Conservation (phyloP, 2,888 invertebrate genomes). For the Euzophera pinguis region DNA sequence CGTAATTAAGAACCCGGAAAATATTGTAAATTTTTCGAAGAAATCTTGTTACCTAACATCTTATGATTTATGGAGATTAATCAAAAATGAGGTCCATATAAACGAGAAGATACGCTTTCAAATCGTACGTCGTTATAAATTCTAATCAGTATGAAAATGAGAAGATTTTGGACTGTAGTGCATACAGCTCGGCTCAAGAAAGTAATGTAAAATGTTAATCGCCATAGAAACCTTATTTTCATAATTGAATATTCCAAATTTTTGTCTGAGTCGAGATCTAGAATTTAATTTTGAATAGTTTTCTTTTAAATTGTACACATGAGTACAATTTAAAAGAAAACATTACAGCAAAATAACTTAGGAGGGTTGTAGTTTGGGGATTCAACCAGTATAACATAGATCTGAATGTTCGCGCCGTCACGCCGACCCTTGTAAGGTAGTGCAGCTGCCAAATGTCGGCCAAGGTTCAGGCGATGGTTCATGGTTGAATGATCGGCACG, state of each 20-base stretch:
- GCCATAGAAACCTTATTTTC: neutral
- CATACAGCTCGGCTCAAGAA: neutral
- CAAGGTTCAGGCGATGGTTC: too few relatives aligned
- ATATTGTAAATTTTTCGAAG: neutral
- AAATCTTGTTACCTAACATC: neutral
- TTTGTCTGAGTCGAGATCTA: too few relatives aligned
- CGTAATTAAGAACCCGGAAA: neutral
- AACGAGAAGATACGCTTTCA: slow-evolving; percentile 3
- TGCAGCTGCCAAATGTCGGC: too few relatives aligned
- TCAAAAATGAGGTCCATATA: neutral
- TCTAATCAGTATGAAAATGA: slow-evolving; percentile 7
- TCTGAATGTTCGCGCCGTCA: too few relatives aligned
- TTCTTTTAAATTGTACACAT: too few relatives aligned
- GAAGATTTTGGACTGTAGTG: neutral
- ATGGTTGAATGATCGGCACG: too few relatives aligned
- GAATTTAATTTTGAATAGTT: too few relatives aligned
- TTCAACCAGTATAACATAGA: too few relatives aligned
- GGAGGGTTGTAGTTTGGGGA: too few relatives aligned
- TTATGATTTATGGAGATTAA: neutral
- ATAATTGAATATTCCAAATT: neutral
- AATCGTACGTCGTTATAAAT: slow-evolving; percentile 1
- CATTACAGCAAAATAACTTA: too few relatives aligned
- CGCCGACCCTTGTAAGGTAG: too few relatives aligned
- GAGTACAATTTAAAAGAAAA: too few relatives aligned
- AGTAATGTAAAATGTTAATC: neutral